Evolutionary conservation across 1,140 invertebrate genomes (phyloP).

Genomic region (Nilaparvata lugens): DNA sequence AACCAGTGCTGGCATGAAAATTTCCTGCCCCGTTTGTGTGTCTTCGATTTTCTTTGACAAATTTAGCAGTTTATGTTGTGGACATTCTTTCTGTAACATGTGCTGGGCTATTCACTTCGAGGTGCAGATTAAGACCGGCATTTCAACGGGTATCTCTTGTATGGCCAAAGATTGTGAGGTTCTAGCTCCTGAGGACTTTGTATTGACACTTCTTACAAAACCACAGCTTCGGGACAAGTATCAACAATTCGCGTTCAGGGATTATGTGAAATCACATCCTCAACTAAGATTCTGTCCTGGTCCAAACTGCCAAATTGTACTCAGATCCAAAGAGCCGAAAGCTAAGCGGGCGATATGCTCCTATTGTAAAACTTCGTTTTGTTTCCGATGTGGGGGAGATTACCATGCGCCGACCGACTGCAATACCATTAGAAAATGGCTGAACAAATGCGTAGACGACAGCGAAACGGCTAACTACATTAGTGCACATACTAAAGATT

Average conservation of each 20-base stretch:
- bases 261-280: slow-evolving; percentile 91
- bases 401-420: slow-evolving; percentile 99
- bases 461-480: slow-evolving; percentile 99
- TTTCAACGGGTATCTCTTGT: slow-evolving; percentile 78
- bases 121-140: slow-evolving; percentile 85
- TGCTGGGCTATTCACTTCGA: slow-evolving; percentile 95
- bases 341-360: slow-evolving; percentile 71
- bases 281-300: slow-evolving; percentile 91
- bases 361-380: slow-evolving; percentile 70
- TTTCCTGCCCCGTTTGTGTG: slow-evolving; percentile 51
- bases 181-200: slow-evolving; percentile 91
- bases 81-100: slow-evolving; percentile 87
- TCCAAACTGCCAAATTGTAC: slow-evolving; percentile 84
- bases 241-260: slow-evolving; percentile 89
- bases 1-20: slow-evolving; percentile 18
- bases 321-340: slow-evolving; percentile 62
- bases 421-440: slow-evolving; percentile 91
- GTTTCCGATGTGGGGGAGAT: slow-evolving; percentile 87
- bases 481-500: slow-evolving; percentile 95
- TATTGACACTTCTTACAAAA: slow-evolving; percentile 71
- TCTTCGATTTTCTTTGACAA: slow-evolving; percentile 41
- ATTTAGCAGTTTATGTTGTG: slow-evolving; percentile 74
- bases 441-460: slow-evolving; percentile 98
- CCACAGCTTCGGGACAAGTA: slow-evolving; percentile 80
- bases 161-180: slow-evolving; percentile 92